Evolutionary conservation across 1,140 invertebrate species (phyloP), one percentile per base, ranked within the genome.

Genomic region (Diachasma alloeum): DNA sequence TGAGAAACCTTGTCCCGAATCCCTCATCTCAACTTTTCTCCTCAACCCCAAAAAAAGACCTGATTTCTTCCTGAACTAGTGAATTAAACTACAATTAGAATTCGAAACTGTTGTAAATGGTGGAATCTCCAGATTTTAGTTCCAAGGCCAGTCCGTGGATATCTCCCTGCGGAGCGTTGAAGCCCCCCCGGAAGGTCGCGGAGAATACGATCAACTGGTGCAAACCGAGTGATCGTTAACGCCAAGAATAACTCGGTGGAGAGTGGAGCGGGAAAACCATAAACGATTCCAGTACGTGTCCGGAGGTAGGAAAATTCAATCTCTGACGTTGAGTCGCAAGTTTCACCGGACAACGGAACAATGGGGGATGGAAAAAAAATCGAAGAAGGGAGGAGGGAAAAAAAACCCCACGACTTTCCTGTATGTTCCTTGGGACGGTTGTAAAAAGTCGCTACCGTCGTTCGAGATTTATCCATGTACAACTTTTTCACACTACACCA

Each of bases 281-380:
- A 59, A 59, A 59, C 53, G 53, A 59, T 59, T 59, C 17, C 53
- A 59, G 53, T 59, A 59, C 53, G 53, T 59, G 53, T 59, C 53
- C 19, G 15, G n/a, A 59, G 53, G 53, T 22, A 22, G 53, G 19
- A 59, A 59, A 59, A 59, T 59, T 59, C 53, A 59, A 59, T 59
- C 53, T 59, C 53, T n/a, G n/a, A 59, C 22, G 53, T 59, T 31
- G 31, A 31, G 31, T 31, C 53, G 53, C 53, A 66, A 66, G 15
- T 26, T 36, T 36, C 19, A 66, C 31, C 31, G 31, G 31, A 31
- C 31, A 31, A 6, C 31, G 31, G 13, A 36, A 66, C 5, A 26
- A 66, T 10, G 10, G 31, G 22, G 24, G 26, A 36, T 31, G 63
- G 10, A 66, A 66, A 66, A 66, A 59, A 59, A 59, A 59, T 59